A percentile compares a stretch with the other conserved stretches of the same genome.
Evolutionary conservation across 1,140 invertebrate genomes (phyloP).

Genomic region (Drosophila punjabiensis): DNA sequence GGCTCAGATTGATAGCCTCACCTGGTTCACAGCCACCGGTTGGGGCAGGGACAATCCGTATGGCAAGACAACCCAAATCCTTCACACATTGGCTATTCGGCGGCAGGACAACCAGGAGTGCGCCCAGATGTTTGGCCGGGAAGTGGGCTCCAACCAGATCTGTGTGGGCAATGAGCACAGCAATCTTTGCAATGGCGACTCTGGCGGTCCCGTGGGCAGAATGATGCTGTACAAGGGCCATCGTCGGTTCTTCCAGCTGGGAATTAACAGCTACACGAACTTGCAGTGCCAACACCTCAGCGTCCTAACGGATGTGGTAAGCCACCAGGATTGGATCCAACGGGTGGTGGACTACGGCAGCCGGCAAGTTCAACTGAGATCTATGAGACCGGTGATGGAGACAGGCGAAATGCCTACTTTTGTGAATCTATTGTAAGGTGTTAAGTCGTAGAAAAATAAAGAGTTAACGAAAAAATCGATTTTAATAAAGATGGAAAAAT

Average conservation of each 20-base stretch:
- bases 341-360: background rate
- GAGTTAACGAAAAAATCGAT: too few species aligned
- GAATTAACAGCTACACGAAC: slow-evolving; percentile 13
- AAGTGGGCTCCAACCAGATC: background rate
- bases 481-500: too few species aligned
- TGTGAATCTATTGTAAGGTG: background rate
- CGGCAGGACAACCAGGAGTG: background rate
- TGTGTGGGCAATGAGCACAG: slow-evolving; percentile 1
- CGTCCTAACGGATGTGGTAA: slow-evolving; percentile 1
- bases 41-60: background rate
- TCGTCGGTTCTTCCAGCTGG: slow-evolving; percentile 1
- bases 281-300: background rate
- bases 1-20: background rate
- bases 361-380: background rate
- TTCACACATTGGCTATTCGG: background rate
- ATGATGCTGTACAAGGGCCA: background rate
- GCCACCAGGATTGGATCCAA: background rate
- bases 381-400: background rate
- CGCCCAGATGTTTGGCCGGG: background rate
- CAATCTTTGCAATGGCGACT: slow-evolving; percentile 13
- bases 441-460: too few species aligned
- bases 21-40: slow-evolving; percentile 16
- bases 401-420: background rate
- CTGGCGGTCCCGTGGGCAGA: slow-evolving; percentile 13
- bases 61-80: background rate